Evolutionary conservation across 2,113 vertebrate genomes (phyloP), one percentile per base, ranked within the genome.

Genomic region (Tyrannus savana): DNA sequence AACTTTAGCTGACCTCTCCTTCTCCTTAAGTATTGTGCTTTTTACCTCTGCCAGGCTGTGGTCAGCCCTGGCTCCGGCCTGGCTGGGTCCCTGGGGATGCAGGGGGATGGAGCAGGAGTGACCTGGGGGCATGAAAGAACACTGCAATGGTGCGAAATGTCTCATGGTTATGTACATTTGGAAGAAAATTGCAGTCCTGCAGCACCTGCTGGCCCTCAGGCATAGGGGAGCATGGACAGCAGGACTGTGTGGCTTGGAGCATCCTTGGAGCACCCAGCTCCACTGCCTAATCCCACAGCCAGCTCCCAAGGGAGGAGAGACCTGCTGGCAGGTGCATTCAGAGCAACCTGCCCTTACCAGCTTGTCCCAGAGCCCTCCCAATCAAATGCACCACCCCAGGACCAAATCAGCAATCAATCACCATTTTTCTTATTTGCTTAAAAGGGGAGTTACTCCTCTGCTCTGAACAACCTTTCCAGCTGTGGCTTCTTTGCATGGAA

Each of bases 1-100:
- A 95, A 92, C 92, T 96, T 90, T 46, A 81, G 52, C 90, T 92
- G 90, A 90, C 93, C 93, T 95, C 88, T 69, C 53, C 37, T 37
- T 35, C 83, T 76, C 47, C 46, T 33, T 2, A 30, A 67, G 35
- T 35, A 22, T 24, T 37, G 42, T 33, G 91, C 42, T 94, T 92
- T 78, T 74, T 74, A 62, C 52, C 0, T 3, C 82, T 35, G 25
- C 2, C 16, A 67, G 88, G 84, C 39, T 63, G 8, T 0, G 2
- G 21, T 17, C 72, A 84, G 77, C 53, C 66, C 79, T 68, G 3
- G 4, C 64, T 39, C 81, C 1, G 3, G 37, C 58, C 66, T 37
- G 79, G 62, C 89, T 60, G 88, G 31, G 68, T 77, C 85, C 44
- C 85, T 9, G 5, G 59, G 82, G 67, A 39, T 27, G n/a, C 46